Evolutionary conservation across 2,888 invertebrate genomes (phyloP).

Genomic region (Rambutsinella grinnellia): DNA sequence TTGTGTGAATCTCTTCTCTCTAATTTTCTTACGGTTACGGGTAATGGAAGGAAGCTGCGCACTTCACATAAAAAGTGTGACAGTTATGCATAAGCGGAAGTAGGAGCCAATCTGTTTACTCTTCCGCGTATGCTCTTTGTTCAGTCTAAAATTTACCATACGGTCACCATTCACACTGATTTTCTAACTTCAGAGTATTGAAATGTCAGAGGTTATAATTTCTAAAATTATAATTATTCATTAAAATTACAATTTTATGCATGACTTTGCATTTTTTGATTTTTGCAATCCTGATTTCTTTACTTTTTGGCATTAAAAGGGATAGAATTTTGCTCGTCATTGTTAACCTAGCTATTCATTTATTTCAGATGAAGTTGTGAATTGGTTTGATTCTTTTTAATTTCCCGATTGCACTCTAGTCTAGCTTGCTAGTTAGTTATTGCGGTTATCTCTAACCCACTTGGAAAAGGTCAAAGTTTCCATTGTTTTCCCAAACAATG

Average conservation of each 20-base stretch:
- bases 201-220: constrained; percentile 51
- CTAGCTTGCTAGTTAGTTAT: too few relatives aligned
- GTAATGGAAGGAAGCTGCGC: constrained; percentile 1
- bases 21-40: background rate
- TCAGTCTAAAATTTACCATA: too few relatives aligned
- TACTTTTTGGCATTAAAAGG: constrained; percentile 20
- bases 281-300: too few relatives aligned
- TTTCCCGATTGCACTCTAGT: too few relatives aligned
- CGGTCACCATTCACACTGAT: too few relatives aligned
- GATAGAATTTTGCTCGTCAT: too few relatives aligned
- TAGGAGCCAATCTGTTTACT: constrained; percentile 26
- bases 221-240: constrained; percentile 31
- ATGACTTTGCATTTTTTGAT: too few relatives aligned
- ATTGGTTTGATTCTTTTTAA: too few relatives aligned
- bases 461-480: constrained; percentile 40
- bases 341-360: too few relatives aligned
- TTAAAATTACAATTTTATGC: constrained; percentile 28
- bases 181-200: too few relatives aligned
- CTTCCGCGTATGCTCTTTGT: constrained; percentile 23
- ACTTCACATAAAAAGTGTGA: constrained; percentile 8
- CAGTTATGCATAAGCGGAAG: constrained; percentile 15
- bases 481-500: background rate
- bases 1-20: constrained; percentile 35
- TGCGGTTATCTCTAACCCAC: constrained; percentile 2
- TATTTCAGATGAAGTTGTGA: too few relatives aligned